These are phyloP conservation scores for Phylloscopus trochilus DNA, from an alignment of 2,113 vertebrate species.

Conservation along the genomic window DNA sequence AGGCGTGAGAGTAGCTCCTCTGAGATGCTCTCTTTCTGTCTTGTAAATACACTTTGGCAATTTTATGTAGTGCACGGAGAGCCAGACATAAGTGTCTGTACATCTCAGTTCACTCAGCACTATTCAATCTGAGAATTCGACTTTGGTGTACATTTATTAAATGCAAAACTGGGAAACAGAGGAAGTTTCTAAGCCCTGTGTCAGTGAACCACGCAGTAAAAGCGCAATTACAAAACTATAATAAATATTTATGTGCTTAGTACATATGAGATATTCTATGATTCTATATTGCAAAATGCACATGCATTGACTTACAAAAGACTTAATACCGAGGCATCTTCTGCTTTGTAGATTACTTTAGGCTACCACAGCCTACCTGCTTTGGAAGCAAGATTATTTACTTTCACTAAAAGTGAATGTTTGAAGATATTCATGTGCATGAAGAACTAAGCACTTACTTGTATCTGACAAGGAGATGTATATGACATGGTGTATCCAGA, in stretches of 20 bases:
- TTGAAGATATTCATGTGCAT: constrained; percentile 7
- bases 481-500: not conserved
- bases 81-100: not conserved
- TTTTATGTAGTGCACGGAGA: constrained; percentile 21
- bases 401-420: constrained; percentile 4
- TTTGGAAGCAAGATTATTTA: constrained; percentile 30
- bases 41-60: constrained; percentile 53
- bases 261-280: not conserved
- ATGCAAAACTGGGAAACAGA: not conserved
- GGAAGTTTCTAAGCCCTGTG: not conserved
- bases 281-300: constrained; percentile 1
- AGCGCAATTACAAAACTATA: constrained; percentile 20
- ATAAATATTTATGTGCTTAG: constrained; percentile 37
- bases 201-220: constrained; percentile 6
- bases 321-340: not conserved
- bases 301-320: constrained; percentile 23
- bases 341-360: constrained; percentile 31
- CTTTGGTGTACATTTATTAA: not conserved
- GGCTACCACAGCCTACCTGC: not conserved
- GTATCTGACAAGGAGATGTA: not conserved
- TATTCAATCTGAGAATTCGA: not conserved
- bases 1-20: constrained; percentile 14
- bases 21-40: constrained; percentile 47
- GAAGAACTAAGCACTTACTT: constrained; percentile 4
- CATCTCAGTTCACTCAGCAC: constrained; percentile 1